phyloP scores from a whole-genome alignment of 2,797 vertebrate genomes.

The Alca torda region DNA sequence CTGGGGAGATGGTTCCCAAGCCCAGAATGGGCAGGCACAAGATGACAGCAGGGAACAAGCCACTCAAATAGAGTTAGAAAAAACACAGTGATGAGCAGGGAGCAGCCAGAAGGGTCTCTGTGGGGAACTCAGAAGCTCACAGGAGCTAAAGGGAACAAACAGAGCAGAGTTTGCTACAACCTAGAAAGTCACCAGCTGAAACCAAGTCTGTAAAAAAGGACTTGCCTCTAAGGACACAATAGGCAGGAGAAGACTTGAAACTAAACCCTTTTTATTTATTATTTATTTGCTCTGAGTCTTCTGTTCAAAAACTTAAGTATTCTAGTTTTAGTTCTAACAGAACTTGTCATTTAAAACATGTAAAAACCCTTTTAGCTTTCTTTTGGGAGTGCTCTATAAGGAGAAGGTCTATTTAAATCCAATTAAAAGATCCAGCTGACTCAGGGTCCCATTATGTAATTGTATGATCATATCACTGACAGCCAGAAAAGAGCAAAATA shows the following conservation, averaged over 20 bases:
- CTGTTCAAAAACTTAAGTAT: not conserved
- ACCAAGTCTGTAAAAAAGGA: not conserved
- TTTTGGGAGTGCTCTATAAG: not conserved
- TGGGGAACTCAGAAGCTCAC: not conserved
- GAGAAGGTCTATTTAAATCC: conserved; percentile 35
- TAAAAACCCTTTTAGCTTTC: not conserved
- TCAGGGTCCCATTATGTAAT: conserved; percentile 6
- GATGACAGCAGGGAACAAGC: not conserved
- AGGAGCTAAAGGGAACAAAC: not conserved
- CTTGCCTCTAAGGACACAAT: not conserved
- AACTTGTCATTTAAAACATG: not conserved
- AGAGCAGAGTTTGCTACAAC: not conserved
- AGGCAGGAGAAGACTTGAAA: not conserved
- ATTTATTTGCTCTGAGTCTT: not conserved
- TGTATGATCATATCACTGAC: not conserved
- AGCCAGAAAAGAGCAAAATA: not conserved
- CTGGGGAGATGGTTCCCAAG: not conserved
- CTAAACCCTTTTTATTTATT: not conserved
- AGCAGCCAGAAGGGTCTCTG: not conserved
- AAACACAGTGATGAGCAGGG: not conserved
- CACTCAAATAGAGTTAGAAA: not conserved
- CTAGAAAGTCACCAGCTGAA: not conserved
- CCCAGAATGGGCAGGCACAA: not conserved
- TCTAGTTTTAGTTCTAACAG: not conserved
- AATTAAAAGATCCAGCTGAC: conserved; percentile 16